Evolutionary conservation across 2,113 vertebrate genomes (phyloP), one percentile per base, ranked within the genome.

Genomic region (Carassius carassius): DNA sequence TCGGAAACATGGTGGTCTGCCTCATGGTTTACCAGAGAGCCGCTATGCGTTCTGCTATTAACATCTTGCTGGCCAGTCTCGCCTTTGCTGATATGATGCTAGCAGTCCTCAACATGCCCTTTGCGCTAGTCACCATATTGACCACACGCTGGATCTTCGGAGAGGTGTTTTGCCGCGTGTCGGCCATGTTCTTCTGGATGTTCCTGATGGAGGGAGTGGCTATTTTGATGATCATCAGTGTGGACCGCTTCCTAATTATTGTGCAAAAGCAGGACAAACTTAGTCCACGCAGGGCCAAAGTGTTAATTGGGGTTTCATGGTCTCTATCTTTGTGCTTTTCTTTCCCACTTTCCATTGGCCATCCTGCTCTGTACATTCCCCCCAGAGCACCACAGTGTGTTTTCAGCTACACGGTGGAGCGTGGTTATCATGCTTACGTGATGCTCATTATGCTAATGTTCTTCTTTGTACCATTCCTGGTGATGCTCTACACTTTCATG

Each of bases 1-100:
- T 98, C 41, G 98, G 98, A 13, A 99, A 99, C 81, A 95, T 97
- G 91, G 97, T 99, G 47, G 98, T 99, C 85, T 99, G 98, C 91
- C 94, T 99, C 86, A 99, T 99, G 97, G 98, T 99, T 87, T 99
- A 99, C 94, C 98, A 97, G 91, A 96, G 97, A 62, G 96, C 98
- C 3, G 98, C 97, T 82, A 99, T 99, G 98, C 94, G 98, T 87
- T 99, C 98, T 1, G 98, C 98, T 78, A 99, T 99, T 93, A 99
- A 99, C 92, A 98, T 99, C 91, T 96, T 99, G 41, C 92, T 99
- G 81, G 98, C 98, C 78, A 99, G 97, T 89, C 91, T 99, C 91
- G 98, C 98, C 62, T 98, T 98, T 85, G 96, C 98, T 5, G 98
- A 99, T 92, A 96, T 98, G 96, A 94, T 98, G 94, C 94, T 99